Evolutionary conservation across 1,140 invertebrate genomes (phyloP), one percentile per base, ranked within the genome.

Genomic region (Danaus plexippus): DNA sequence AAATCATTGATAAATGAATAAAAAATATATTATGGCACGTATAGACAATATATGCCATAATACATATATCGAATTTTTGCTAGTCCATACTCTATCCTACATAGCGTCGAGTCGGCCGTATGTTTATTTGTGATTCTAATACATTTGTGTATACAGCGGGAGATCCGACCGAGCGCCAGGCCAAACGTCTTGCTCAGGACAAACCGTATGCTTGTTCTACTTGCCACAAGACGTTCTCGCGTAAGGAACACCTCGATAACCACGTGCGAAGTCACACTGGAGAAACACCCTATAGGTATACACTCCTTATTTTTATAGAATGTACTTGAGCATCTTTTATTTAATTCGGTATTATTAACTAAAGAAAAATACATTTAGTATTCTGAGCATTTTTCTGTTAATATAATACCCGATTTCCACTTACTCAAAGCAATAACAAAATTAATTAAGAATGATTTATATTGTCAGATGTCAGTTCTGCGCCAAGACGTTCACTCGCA

Each of bases 151-250:
- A 57, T 54, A 22, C 50, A 80, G 80, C 82, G 3, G 82, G 82
- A 4, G 80, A 83, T 32, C 72, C 77, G 2, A 69, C 92, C 43
- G 93, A 94, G 66, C 88, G 93, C 48, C 92, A 94, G 67, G 92
- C 93, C 85, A 94, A 94, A 73, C 88, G 94, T 41, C 90, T 94
- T 67, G 90, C 93, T 1, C 93, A 93, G 53, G 93, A 95, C 75
- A 95, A 94, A 72, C 93, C 93, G 3, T 94, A 95, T 69, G 92
- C 90, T 54, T 95, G 93, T 81, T 91, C 92, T 5, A 92, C 93
- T 61, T 97, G 95, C 80, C 92, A 93, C 15, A 96, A 96, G 83
- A 93, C 92, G 15, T 97, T 97, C 78, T 94, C 94, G 5, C 89
- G 94, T 22, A 96, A 96, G 80, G 94, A 95, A 74, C 93, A 95